Conservation (phyloP, 1,140 invertebrate genomes). For the Anoplophora glabripennis region DNA sequence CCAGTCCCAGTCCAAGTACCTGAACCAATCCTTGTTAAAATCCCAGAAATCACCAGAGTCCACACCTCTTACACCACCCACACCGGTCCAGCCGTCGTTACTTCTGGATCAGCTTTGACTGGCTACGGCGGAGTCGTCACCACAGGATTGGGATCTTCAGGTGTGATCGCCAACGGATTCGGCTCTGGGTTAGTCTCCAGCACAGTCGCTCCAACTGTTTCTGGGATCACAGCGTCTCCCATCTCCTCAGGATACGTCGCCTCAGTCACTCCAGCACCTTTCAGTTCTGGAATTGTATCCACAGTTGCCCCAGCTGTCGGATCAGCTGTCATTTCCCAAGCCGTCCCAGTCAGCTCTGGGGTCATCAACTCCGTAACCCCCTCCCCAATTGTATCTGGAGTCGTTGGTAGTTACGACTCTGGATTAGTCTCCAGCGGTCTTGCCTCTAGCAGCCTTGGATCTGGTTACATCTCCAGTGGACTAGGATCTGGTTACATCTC, state of each 20-base stretch:
- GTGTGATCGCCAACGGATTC: background rate
- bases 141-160: background rate
- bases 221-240: background rate
- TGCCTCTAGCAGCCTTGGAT: background rate
- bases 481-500: background rate
- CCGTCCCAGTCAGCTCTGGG: background rate
- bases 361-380: background rate
- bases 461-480: background rate
- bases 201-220: background rate
- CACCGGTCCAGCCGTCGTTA: background rate
- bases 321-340: background rate
- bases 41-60: constrained; percentile 19
- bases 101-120: background rate
- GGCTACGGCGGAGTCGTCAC: background rate
- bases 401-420: too few species aligned
- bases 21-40: constrained; percentile 30
- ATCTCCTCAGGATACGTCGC: background rate
- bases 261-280: background rate
- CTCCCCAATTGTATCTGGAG: background rate
- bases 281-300: background rate
- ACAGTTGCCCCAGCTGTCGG: background rate
- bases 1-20: constrained; percentile 35
- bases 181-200: background rate
- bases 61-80: background rate
- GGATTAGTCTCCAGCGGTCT: background rate